Evolutionary conservation across 2,888 invertebrate genomes (phyloP).

Genomic region (Drosophila peninsularis): DNA sequence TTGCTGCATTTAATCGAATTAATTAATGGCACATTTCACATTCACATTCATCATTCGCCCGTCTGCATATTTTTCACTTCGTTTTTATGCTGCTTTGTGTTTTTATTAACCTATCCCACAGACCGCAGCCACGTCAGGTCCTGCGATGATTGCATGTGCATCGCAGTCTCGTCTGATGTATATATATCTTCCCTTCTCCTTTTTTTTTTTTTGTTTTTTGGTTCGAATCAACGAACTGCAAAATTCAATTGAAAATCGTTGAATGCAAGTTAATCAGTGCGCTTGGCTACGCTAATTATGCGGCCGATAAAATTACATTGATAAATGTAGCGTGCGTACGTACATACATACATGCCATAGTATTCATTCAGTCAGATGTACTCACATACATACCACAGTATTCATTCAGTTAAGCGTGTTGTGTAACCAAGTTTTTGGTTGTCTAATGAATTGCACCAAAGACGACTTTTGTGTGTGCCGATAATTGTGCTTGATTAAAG

Average conservation of each 20-base stretch:
- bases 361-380: neutral
- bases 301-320: constrained; percentile 56
- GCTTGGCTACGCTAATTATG: constrained; percentile 81
- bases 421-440: constrained; percentile 47
- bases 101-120: constrained; percentile 50
- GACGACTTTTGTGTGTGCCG: constrained; percentile 38
- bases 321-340: constrained; percentile 25
- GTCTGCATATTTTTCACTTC: constrained; percentile 62
- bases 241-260: constrained; percentile 81
- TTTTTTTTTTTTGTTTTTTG: constrained; percentile 47
- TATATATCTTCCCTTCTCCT: constrained; percentile 15
- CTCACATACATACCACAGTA: neutral
- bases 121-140: constrained; percentile 23
- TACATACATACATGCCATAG: neutral
- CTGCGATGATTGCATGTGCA: constrained; percentile 57
- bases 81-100: constrained; percentile 56
- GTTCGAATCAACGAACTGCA: constrained; percentile 74
- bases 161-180: constrained; percentile 19
- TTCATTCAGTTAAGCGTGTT: constrained; percentile 1
- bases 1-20: constrained; percentile 76
- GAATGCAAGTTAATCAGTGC: constrained; percentile 81
- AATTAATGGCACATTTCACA: constrained; percentile 80
- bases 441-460: constrained; percentile 52
- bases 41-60: constrained; percentile 65
- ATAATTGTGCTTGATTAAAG: constrained; percentile 13